phyloP scores from a whole-genome alignment of 30 jellyfish, hydroid and myxozoan genomes.

The Hydractinia echinata region DNA sequence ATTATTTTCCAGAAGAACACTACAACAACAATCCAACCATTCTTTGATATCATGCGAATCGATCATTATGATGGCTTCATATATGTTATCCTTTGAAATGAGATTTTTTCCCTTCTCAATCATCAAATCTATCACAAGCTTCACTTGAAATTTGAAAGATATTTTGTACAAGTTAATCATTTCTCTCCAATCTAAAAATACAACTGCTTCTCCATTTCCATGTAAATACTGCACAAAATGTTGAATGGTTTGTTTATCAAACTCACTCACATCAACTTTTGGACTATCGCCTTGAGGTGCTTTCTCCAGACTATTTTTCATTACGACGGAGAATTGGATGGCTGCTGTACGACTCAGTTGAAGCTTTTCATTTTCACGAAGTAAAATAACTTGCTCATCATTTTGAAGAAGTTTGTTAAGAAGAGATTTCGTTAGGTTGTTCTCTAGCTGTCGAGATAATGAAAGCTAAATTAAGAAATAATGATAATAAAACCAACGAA shows the following conservation, averaged over 20 bases:
- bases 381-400: too few species aligned
- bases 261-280: neutral
- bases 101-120: neutral
- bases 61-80: neutral
- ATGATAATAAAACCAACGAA: too few species aligned
- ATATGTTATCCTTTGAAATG: neutral
- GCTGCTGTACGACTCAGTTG: too few species aligned
- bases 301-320: too few species aligned
- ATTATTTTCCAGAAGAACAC: neutral
- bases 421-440: too few species aligned
- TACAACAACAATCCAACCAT: neutral
- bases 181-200: neutral
- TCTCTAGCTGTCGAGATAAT: too few species aligned
- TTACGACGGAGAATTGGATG: too few species aligned
- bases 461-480: too few species aligned
- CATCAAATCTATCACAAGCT: neutral
- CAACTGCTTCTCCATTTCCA: neutral
- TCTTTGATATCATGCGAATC: neutral
- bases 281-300: too few species aligned
- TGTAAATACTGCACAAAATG: neutral
- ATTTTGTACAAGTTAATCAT: neutral
- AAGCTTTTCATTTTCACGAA: too few species aligned
- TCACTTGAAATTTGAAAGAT: neutral
- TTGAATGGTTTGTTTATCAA: neutral
- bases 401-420: too few species aligned